Evolutionary conservation across 2,797 vertebrate genomes (phyloP), one percentile per base, ranked within the genome.

Genomic region (Vipera latastei): DNA sequence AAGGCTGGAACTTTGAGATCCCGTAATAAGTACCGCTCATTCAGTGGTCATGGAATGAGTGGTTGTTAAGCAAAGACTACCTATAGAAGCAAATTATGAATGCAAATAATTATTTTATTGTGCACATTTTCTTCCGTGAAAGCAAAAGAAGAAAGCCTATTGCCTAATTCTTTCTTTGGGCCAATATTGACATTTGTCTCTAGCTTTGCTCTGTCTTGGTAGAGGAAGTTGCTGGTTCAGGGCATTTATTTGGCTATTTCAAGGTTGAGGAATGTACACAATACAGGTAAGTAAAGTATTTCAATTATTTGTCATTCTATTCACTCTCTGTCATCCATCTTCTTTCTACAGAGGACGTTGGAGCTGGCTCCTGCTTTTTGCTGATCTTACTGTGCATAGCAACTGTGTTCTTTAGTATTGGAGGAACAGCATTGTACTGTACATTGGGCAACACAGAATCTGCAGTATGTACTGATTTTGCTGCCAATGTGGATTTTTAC

Each of bases 361-460:
- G 98, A 38, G 98, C 98, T 91, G 98, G 98, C 78, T 99, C 99
- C 96, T 99, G 98, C 92, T 95, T 99, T 95, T 97, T 99, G 95
- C 97, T 99, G 92, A 94, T 99, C 94, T 95, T 99, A 96, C 97
- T 99, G 96, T 99, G 99, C 95, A 94, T 99, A 96, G 97, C 98
- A 55, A 99, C 99, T 0, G 98, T 99, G 97, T 98, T 99, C 97
- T 98, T 99, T 86, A 99, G 99, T 94, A 95, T 99, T 22, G 98
- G 98, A 18, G 98, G 99, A 92, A 99, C 99, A 4, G 98, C 99
- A 0, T 91, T 99, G 92, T 99, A 99, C 97, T 99, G 99, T 97
- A 98, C 98, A 90, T 97, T 99, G 95, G 99, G 98, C 91, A 98
- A 98, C 96, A 97, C 97, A 55, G 98, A 98, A 96, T 99, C 99